Conservation (phyloP, 2,888 invertebrate species). For the Heliconius ismenius region DNA sequence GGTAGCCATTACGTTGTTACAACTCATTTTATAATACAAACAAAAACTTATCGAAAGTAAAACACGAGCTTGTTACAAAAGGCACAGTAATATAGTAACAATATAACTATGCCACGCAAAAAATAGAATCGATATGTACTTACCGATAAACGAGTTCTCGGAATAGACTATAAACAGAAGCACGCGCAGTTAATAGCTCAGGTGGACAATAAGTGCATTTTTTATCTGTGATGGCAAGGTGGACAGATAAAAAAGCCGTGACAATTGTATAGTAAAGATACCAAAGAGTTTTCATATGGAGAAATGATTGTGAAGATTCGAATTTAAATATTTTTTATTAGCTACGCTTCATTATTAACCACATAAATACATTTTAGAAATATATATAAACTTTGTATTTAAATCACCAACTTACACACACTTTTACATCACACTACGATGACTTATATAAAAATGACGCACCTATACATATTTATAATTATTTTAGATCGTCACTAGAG, state of each 20-base stretch:
- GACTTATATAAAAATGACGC: too few relatives aligned
- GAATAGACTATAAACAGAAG: slow-evolving; percentile 53
- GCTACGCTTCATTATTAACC: not conserved
- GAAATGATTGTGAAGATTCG: not conserved
- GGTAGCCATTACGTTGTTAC: not conserved
- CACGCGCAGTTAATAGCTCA: slow-evolving; percentile 62
- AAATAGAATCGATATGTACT: slow-evolving; percentile 46
- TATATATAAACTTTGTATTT: too few relatives aligned
- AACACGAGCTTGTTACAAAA: slow-evolving; percentile 39
- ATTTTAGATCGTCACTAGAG: not conserved
- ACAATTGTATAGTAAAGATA: slow-evolving; percentile 35
- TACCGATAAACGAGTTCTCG: slow-evolving; percentile 50
- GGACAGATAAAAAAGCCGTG: slow-evolving; percentile 40
- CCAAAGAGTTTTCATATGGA: slow-evolving; percentile 28
- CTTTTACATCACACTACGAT: too few relatives aligned
- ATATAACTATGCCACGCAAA: slow-evolving; percentile 40
- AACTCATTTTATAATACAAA: slow-evolving; percentile 2
- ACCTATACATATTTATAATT: too few relatives aligned
- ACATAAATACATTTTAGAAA: not conserved
- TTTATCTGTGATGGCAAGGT: slow-evolving; percentile 55
- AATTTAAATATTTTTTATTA: not conserved
- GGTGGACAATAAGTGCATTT: slow-evolving; percentile 59
- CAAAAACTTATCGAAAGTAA: slow-evolving; percentile 28
- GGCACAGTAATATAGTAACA: slow-evolving; percentile 41
- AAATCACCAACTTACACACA: too few relatives aligned